Conservation (phyloP, 2,797 vertebrate genomes). For the Myoxocephalus aenaeus region DNA sequence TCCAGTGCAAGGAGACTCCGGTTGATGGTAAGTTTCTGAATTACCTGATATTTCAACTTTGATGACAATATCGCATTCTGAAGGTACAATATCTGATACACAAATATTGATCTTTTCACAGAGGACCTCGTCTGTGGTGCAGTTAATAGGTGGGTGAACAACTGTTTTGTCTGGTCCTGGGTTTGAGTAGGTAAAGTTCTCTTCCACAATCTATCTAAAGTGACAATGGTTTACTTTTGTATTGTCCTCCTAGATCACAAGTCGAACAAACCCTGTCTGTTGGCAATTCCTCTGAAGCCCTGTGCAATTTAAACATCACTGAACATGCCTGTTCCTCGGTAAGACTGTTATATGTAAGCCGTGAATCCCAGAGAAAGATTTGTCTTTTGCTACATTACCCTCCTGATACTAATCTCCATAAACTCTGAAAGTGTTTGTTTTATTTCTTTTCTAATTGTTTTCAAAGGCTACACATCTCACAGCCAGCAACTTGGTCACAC, state of each 20-base stretch:
- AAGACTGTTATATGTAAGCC: no score
- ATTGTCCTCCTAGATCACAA: constrained; percentile 17
- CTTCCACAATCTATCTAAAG: background rate
- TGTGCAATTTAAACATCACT: constrained; percentile 8
- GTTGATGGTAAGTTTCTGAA: constrained; percentile 46
- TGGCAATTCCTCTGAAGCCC: background rate
- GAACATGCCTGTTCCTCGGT: constrained; percentile 57
- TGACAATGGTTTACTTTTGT: background rate
- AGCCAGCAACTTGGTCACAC: constrained; percentile 23
- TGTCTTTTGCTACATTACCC: background rate
- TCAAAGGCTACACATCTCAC: constrained; percentile 35
- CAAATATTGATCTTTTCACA: constrained; percentile 4
- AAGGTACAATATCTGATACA: constrained; percentile 5
- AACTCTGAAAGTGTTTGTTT: background rate
- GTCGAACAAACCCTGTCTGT: background rate
- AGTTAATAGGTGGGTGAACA: constrained; percentile 22
- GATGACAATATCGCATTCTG: background rate
- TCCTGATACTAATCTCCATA: background rate
- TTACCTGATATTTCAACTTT: background rate
- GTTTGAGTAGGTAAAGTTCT: background rate
- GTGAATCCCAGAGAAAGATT: no score
- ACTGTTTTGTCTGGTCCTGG: background rate
- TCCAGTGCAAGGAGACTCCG: constrained; percentile 41
- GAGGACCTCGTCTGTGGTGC: no score
- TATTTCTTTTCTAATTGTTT: background rate